A percentile compares a stretch with the other conserved stretches of the same genome.
Evolutionary conservation across 1,140 invertebrate species (phyloP).

Genomic region (Euura saliciscinereae): DNA sequence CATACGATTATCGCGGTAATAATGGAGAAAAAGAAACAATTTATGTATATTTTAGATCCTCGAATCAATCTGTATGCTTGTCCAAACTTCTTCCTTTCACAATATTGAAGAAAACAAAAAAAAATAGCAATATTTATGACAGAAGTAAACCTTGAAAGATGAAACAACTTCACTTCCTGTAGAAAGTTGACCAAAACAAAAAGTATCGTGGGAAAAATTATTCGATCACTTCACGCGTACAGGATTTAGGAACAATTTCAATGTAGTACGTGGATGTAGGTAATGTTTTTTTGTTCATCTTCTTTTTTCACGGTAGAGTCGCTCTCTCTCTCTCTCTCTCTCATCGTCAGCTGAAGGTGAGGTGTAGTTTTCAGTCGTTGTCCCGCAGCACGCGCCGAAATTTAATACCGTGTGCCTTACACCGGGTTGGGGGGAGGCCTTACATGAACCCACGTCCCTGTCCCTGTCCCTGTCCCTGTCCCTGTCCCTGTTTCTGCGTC

Average conservation of each 20-base stretch:
- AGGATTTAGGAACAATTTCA: not conserved
- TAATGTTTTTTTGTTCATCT: too few relatives aligned
- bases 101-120: not conserved
- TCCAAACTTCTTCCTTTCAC: too few relatives aligned
- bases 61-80: too few relatives aligned
- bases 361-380: constrained; percentile 45
- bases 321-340: too few relatives aligned
- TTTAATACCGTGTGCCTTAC: constrained; percentile 35
- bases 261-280: not conserved
- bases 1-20: too few relatives aligned
- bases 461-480: not conserved
- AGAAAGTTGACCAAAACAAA: not conserved
- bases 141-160: not conserved
- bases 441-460: constrained; percentile 29
- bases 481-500: not conserved
- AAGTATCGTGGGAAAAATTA: not conserved
- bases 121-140: not conserved
- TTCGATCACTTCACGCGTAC: not conserved
- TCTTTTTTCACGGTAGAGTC: too few relatives aligned
- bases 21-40: too few relatives aligned
- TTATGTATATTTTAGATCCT: too few relatives aligned
- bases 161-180: too few relatives aligned
- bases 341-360: not conserved
- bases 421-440: constrained; percentile 38
- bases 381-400: constrained; percentile 54